phyloP scores from a whole-genome alignment of 2,113 vertebrate species.

The Alces alces region DNA sequence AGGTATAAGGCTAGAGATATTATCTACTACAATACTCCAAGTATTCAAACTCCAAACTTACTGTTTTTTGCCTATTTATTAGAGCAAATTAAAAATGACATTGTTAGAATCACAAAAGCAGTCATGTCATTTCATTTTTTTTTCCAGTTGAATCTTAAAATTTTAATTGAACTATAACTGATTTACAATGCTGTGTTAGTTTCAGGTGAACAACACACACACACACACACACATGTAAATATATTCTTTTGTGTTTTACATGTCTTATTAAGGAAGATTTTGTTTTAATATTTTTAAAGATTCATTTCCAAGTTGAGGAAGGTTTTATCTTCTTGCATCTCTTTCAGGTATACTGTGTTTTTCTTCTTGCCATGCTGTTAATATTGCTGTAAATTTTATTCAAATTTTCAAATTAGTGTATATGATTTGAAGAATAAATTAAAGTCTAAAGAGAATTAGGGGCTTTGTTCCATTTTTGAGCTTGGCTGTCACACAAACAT shows the following conservation, averaged over 20 bases:
- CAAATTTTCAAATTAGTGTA: not conserved
- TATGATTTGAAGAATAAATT: not conserved
- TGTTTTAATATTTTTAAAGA: not conserved
- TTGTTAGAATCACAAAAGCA: not conserved
- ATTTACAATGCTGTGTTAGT: not conserved
- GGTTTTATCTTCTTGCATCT: not conserved
- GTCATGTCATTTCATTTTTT: not conserved
- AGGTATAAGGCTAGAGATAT: not conserved
- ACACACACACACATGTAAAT: not conserved
- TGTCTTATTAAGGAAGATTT: not conserved
- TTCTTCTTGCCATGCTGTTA: not conserved
- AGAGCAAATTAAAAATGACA: not conserved
- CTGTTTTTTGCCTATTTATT: not conserved
- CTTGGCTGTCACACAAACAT: not conserved
- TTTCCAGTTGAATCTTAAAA: not conserved
- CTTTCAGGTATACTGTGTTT: not conserved
- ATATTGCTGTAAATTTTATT: not conserved
- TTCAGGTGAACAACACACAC: not conserved
- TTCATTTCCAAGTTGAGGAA: not conserved
- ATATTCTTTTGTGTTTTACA: not conserved
- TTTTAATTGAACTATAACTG: not conserved
- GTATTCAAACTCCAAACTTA: not conserved
- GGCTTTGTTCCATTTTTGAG: not conserved
- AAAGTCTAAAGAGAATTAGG: not conserved
- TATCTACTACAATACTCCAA: not conserved